phyloP scores from a whole-genome alignment of 1,140 invertebrate genomes.

The Tribolium madens region DNA sequence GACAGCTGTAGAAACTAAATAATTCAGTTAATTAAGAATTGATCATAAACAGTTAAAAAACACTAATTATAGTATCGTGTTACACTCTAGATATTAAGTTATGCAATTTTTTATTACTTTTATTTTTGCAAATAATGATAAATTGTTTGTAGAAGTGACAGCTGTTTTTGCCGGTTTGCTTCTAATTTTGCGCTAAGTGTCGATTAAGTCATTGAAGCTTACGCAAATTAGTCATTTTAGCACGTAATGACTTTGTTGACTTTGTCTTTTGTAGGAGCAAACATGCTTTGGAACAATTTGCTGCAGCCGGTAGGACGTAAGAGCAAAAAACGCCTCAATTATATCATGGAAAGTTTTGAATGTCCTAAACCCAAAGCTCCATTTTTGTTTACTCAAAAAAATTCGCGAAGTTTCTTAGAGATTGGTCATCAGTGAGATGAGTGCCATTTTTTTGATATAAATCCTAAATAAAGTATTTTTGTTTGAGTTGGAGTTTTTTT shows the following conservation, averaged over 20 bases:
- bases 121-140: constrained; percentile 4
- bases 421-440: constrained; percentile 57
- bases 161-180: background rate
- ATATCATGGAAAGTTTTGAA: constrained; percentile 71
- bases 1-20: too few relatives aligned
- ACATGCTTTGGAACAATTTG: constrained; percentile 80
- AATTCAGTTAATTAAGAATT: too few relatives aligned
- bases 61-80: too few relatives aligned
- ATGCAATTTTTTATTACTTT: background rate
- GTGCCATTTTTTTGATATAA: constrained; percentile 8
- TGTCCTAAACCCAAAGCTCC: constrained; percentile 72
- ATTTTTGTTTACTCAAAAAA: constrained; percentile 77
- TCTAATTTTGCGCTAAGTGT: too few relatives aligned
- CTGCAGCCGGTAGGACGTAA: constrained; percentile 79
- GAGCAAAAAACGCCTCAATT: constrained; percentile 68
- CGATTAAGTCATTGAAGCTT: background rate
- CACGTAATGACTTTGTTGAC: background rate
- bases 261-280: constrained; percentile 70
- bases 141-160: background rate
- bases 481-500: background rate
- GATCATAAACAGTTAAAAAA: too few relatives aligned
- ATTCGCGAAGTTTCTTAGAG: constrained; percentile 69
- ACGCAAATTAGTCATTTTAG: background rate
- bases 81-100: too few relatives aligned
- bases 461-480: background rate